Percentiles rank a stretch among this genome's conserved stretches.
Conservation (phyloP, 2,888 invertebrate species). For the Chalcosyrphus nemorum region DNA sequence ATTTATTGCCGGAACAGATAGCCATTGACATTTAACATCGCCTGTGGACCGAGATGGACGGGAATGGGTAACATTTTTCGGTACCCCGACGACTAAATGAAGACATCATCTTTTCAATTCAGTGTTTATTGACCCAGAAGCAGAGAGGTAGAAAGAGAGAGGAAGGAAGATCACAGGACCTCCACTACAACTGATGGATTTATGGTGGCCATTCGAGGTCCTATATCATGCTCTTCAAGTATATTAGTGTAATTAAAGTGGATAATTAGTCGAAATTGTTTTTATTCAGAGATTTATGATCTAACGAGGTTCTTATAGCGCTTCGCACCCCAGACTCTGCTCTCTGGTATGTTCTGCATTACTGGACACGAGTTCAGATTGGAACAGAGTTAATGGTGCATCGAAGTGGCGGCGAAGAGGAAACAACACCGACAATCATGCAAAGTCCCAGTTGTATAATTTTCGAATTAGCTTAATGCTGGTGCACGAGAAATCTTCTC, state of each 20-base stretch:
- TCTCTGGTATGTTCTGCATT: background rate
- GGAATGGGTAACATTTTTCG: constrained; percentile 58
- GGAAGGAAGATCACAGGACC: constrained; percentile 8
- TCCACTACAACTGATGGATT: constrained; percentile 63
- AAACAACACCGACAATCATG: constrained; percentile 51
- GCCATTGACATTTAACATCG: constrained; percentile 73
- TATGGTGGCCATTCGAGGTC: constrained; percentile 65
- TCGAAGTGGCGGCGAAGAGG: background rate
- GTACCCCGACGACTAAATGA: constrained; percentile 62
- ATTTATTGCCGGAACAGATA: constrained; percentile 73
- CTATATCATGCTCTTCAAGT: constrained; percentile 63
- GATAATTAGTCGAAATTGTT: constrained; percentile 72
- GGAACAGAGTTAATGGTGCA: constrained; percentile 40
- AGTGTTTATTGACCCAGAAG: constrained; percentile 66
- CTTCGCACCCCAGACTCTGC: constrained; percentile 11
- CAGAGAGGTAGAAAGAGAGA: background rate
- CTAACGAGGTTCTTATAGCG: constrained; percentile 55
- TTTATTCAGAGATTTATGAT: constrained; percentile 71
- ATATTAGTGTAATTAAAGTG: constrained; percentile 70
- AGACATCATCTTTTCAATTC: constrained; percentile 73
- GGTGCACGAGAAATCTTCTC: constrained; percentile 65
- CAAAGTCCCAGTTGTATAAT: constrained; percentile 65
- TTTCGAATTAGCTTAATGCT: constrained; percentile 72
- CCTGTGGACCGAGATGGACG: constrained; percentile 64
- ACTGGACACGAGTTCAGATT: constrained; percentile 4